Evolutionary conservation across 2,113 vertebrate genomes (phyloP).

Genomic region (Erythrolamprus reginae): DNA sequence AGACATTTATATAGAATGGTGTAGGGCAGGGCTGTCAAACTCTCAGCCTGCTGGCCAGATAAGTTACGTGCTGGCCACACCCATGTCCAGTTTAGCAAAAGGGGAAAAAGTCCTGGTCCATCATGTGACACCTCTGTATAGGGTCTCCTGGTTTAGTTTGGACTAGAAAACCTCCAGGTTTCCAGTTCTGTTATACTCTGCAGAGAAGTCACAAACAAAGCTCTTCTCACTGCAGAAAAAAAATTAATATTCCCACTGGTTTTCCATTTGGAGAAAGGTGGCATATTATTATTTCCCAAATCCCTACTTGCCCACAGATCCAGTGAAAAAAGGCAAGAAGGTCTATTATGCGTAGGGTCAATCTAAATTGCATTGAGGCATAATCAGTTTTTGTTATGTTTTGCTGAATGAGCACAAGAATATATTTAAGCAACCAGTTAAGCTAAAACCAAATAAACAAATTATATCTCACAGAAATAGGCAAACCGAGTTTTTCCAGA

Average conservation of each 20-base stretch:
- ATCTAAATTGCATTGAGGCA: background rate
- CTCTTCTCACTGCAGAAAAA: background rate
- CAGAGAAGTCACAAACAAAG: background rate
- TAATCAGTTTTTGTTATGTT: background rate
- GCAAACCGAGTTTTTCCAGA: background rate
- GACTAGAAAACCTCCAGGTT: background rate
- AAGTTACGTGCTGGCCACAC: too few species aligned
- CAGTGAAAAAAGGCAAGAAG: background rate
- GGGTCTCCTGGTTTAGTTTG: background rate
- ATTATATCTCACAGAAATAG: background rate
- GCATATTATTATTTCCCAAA: background rate
- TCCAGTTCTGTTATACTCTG: background rate
- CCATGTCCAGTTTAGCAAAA: too few species aligned
- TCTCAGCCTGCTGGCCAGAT: too few species aligned
- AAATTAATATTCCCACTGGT: background rate
- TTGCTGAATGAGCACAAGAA: background rate
- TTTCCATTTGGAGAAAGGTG: background rate
- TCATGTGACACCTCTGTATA: too few species aligned
- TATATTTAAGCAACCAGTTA: background rate
- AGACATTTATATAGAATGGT: background rate
- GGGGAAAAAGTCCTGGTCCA: too few species aligned
- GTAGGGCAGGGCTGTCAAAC: too few species aligned
- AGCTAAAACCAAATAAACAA: background rate
- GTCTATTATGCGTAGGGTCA: background rate
- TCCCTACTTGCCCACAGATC: background rate